A percentile compares a stretch with the other conserved stretches of the same genome.
phyloP scores from a whole-genome alignment of 2,888 invertebrate species.

The Lucinisca nassula region DNA sequence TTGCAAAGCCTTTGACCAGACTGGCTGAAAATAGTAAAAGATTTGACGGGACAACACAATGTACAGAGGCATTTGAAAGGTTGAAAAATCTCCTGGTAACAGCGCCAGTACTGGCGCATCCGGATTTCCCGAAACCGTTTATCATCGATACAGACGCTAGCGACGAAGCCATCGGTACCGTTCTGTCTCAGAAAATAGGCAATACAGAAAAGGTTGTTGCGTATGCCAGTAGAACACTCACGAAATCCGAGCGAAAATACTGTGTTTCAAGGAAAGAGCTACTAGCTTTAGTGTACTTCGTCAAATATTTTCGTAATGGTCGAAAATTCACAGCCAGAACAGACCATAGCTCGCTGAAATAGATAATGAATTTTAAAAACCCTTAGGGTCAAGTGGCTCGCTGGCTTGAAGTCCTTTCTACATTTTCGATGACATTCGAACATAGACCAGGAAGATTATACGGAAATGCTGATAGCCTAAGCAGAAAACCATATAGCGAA shows the following conservation, averaged over 20 bases:
- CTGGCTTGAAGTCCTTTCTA: not conserved
- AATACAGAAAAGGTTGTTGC: not conserved
- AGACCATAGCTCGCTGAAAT: not conserved
- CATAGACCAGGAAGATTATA: not conserved
- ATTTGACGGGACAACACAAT: constrained; percentile 53
- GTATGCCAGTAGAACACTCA: not conserved
- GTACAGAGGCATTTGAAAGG: constrained; percentile 40
- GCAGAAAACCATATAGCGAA: not conserved
- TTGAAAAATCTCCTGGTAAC: constrained; percentile 31
- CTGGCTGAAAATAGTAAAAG: constrained; percentile 37
- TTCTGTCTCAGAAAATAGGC: constrained; percentile 11
- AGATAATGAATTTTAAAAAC: not conserved
- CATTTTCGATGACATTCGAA: not conserved
- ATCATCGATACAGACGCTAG: constrained; percentile 53
- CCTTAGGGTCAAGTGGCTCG: not conserved
- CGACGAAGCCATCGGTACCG: not conserved
- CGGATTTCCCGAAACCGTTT: constrained; percentile 36
- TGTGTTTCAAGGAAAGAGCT: not conserved
- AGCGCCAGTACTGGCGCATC: constrained; percentile 10
- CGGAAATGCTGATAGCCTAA: not conserved
- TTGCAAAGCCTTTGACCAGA: constrained; percentile 52
- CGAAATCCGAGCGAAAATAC: not conserved
- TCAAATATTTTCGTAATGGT: not conserved
- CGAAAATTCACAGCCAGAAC: not conserved
- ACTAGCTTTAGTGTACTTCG: not conserved